Percentiles rank a stretch among this genome's conserved stretches.
Evolutionary conservation across 2,113 vertebrate species (phyloP).

Genomic region (Hippopotamus amphibius): DNA sequence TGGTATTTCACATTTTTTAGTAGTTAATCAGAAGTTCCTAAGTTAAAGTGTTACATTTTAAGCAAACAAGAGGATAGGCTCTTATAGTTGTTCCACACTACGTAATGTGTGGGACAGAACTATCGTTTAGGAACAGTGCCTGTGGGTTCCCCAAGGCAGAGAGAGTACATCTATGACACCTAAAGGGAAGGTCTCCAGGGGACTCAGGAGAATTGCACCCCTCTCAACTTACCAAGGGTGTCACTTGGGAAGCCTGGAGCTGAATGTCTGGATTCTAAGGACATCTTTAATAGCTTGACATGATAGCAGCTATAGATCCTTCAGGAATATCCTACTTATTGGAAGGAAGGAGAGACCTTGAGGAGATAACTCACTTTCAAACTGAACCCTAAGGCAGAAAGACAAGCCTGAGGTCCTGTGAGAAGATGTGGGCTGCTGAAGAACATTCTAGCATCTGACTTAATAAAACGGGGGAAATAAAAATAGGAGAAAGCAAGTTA

Average conservation of each 20-base stretch:
- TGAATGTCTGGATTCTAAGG: neutral
- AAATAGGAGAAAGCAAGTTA: constrained; percentile 1
- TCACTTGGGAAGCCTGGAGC: constrained; percentile 22
- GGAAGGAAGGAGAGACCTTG: neutral
- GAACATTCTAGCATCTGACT: constrained; percentile 32
- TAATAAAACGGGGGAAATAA: neutral
- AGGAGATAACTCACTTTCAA: constrained; percentile 35
- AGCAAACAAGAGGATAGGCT: neutral
- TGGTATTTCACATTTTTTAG: constrained; percentile 37
- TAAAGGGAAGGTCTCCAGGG: neutral
- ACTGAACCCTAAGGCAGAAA: constrained; percentile 52
- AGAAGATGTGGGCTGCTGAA: neutral
- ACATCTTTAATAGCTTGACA: neutral
- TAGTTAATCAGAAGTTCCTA: constrained; percentile 29
- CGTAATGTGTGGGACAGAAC: neutral
- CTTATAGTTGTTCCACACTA: neutral
- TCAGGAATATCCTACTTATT: neutral
- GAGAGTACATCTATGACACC: neutral
- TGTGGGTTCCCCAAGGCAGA: neutral
- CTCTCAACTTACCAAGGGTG: constrained; percentile 4
- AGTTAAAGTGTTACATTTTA: constrained; percentile 40
- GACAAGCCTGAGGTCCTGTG: constrained; percentile 24
- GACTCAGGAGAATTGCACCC: neutral
- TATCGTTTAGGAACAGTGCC: neutral
- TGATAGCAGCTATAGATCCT: neutral